These are phyloP conservation scores for Sarcophaga rosellei DNA, from an alignment of 2,888 invertebrate genomes.

Conservation along the genomic window DNA sequence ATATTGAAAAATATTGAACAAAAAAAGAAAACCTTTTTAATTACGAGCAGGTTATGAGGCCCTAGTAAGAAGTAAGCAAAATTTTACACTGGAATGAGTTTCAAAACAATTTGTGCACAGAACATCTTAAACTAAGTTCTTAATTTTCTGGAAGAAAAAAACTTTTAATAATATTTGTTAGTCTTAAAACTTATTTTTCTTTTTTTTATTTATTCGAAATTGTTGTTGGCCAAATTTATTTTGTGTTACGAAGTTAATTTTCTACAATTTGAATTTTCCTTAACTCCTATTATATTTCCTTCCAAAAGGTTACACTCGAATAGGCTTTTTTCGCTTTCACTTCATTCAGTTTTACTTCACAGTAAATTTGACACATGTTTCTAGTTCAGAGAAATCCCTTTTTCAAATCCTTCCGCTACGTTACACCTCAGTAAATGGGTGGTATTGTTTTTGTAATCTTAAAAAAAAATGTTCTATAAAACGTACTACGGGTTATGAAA, in stretches of 20 bases:
- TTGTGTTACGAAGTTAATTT: background rate
- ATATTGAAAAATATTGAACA: background rate
- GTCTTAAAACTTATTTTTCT: background rate
- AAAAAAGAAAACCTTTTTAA: background rate
- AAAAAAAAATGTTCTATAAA: background rate
- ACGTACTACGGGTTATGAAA: conserved; percentile 20
- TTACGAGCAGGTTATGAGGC: background rate
- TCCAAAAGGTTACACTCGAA: conserved; percentile 28
- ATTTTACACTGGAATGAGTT: conserved; percentile 46
- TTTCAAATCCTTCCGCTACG: conserved; percentile 5
- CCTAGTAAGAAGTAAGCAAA: conserved; percentile 29
- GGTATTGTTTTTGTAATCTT: background rate
- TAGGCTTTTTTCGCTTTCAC: background rate
- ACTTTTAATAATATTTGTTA: background rate
- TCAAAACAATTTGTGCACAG: background rate
- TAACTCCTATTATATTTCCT: background rate
- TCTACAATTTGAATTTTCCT: background rate
- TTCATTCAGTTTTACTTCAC: background rate
- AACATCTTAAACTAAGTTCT: too few relatives aligned
- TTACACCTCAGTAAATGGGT: conserved; percentile 29
- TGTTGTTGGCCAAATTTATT: background rate
- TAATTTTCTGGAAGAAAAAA: too few relatives aligned
- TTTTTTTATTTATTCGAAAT: background rate
- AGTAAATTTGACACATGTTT: conserved; percentile 28
- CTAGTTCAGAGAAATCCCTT: conserved; percentile 45